Base-by-base conservation (phyloP, 2,113 vertebrate species). In the Apteryx owenii region DNA sequence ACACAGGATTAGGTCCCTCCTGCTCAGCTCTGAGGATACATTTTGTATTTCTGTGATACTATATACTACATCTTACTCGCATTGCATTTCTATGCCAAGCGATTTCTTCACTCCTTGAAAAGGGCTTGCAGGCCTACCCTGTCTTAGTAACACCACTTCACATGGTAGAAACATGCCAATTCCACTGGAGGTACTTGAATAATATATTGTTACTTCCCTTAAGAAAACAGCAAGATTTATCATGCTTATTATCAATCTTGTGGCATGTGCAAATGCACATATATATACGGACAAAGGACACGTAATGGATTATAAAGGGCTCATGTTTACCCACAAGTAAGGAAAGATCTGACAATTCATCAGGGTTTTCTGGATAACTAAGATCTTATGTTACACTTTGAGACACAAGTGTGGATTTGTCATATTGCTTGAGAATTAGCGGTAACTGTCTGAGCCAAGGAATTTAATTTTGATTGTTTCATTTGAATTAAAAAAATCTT, bases 381-480 rank as follows among this genome's bases (percentile, higher is more conserved):
- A 93, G 93, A 85, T 89, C 93, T 98, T 97, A 29, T 36, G 93
- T 97, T 96, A 93, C 91, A 79, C 93, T 92, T 36, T 3, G 19
- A 95, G 93, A 90, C 75, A 92, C 80, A 54, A 93, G 98, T 31
- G 73, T 20, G 85, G 96, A 95, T 96, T 97, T 98, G 97, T 96
- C 97, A 96, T 89, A 75, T 90, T 97, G 92, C 96, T 96, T 26
- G 80, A 97, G 97, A 95, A 91, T 97, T 90, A 98, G 95, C 92
- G 97, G 85, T 88, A 89, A 96, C 83, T 77, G 87, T 54, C 75
- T 5, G 96, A 97, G 97, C 33, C 89, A 95, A 97, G 96, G 95
- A 97, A 97, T 97, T 96, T 93, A 97, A 95, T 98, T 97, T 93
- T 91, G 86, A 97, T 81, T 96, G 94, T 90, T 97, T 97, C 89